These are phyloP conservation scores for Cheilosia soror DNA, from an alignment of 2,888 invertebrate species.

Conservation along the genomic window DNA sequence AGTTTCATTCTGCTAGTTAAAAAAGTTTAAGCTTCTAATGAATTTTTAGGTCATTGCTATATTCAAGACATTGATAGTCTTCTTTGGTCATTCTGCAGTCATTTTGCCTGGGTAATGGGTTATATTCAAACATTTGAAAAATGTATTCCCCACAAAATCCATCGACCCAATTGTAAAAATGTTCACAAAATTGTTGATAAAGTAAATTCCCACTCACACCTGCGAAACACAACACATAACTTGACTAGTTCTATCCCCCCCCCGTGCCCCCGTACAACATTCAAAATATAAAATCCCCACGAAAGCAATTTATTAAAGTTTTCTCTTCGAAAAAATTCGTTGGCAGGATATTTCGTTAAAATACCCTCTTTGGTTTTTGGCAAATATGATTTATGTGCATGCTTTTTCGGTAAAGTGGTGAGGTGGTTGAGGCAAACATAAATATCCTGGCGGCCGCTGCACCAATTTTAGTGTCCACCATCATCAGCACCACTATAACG, in stretches of 20 bases:
- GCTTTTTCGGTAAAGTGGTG: conserved; percentile 40
- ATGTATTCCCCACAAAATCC: not conserved
- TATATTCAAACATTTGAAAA: not conserved
- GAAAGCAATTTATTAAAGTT: conserved; percentile 83
- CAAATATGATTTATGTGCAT: conserved; percentile 59
- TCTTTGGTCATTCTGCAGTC: too few species aligned
- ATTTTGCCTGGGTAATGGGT: not conserved
- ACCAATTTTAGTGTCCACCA: conserved; percentile 33
- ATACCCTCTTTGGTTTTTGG: conserved; percentile 76
- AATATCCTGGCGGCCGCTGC: conserved; percentile 16
- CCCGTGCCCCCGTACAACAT: conserved; percentile 17
- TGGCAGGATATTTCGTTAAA: conserved; percentile 83
- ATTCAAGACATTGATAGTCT: too few species aligned
- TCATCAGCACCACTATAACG: conserved; percentile 10
- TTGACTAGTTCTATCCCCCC: conserved; percentile 1
- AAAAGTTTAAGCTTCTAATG: too few species aligned
- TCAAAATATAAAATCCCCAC: conserved; percentile 72
- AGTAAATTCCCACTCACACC: conserved; percentile 19
- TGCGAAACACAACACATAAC: not conserved
- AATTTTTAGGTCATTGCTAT: too few species aligned
- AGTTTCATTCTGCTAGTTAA: too few species aligned
- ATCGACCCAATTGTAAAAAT: conserved; percentile 17
- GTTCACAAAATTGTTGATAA: conserved; percentile 8
- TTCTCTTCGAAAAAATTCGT: conserved; percentile 82
- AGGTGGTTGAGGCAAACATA: conserved; percentile 6